Base-by-base conservation (phyloP, 2,797 vertebrate genomes). In the Rhabdomys pumilio region DNA sequence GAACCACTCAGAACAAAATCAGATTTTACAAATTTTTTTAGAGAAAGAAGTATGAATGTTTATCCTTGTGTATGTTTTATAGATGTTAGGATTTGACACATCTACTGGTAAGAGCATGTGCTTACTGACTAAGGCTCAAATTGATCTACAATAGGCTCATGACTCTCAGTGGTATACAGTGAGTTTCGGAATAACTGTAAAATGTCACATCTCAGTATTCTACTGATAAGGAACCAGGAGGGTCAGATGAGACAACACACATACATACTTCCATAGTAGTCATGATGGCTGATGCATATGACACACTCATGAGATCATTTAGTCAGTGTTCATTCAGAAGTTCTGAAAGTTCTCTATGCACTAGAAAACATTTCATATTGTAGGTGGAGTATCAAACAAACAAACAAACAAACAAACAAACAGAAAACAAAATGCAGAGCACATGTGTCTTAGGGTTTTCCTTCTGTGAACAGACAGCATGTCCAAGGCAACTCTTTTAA, bases 331-430 rank as follows among this genome's bases (percentile, higher is more conserved):
- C 63, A 53, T 67, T 86, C 63, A 26, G 20, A 85, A 85, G 29
- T 13, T 67, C 82, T 85, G 61, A 10, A 34, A 38, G 34, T 69
- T 69, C 84, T 44, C n/a, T 9, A 1, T 9, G 12, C 20, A 17
- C 3, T 22, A 20, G 31, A 59, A 7, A 8, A 11, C 1, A 3
- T 14, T 34, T 22, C 8, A 24, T 15, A 0, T 38, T 9, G 20
- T 24, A 31, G 41, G 55, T 2, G 41, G 41, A 53, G 26, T 34
- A n/a, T 6, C n/a, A n/a, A 12, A 63, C 59, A 61, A 61, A 63
- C 59, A 61, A 24, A 63, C 59, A 61, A 61, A 63, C 59, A 61
- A 24, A 61, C 61, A 10, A 17, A 38, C 38, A 38, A 38, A 61
- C 61, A 10, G 13, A n/a, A 24, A 17, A 38, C 53, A 31, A 67